A percentile compares a stretch with the other conserved stretches of the same genome.
Evolutionary conservation across 2,797 vertebrate species (phyloP).

Genomic region (Tokudaia muenninki): DNA sequence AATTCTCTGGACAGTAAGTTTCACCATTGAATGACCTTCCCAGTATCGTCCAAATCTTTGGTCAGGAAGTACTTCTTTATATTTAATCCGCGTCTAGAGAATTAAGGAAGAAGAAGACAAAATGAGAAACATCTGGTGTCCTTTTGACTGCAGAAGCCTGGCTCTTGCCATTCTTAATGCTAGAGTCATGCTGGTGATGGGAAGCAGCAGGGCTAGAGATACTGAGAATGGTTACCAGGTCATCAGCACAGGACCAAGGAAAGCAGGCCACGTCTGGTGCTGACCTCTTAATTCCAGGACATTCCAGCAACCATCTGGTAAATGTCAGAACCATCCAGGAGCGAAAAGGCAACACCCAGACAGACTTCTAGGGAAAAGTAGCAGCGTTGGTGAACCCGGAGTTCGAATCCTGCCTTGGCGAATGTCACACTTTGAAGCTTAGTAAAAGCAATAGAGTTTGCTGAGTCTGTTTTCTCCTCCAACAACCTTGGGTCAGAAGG

Average conservation of each 20-base stretch:
- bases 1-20: neutral
- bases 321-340: neutral
- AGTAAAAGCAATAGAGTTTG: neutral
- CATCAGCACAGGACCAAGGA: neutral
- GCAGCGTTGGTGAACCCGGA: neutral
- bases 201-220: neutral
- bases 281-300: neutral
- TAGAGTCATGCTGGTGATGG: neutral
- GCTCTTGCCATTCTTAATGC: constrained; percentile 54
- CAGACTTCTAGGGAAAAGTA: neutral
- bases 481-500: neutral
- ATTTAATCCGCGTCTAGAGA: constrained; percentile 65
- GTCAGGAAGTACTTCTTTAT: constrained; percentile 44
- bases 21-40: neutral
- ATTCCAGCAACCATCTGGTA: neutral
- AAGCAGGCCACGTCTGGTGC: neutral
- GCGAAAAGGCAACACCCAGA: neutral
- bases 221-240: neutral
- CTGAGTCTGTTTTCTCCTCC: neutral
- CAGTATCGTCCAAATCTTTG: neutral
- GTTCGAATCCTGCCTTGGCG: neutral
- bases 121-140: constrained; percentile 54
- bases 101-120: constrained; percentile 35
- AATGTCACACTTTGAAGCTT: neutral
- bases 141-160: neutral